Conservation (phyloP, 2,797 vertebrate species). For the Iguana delicatissima region DNA sequence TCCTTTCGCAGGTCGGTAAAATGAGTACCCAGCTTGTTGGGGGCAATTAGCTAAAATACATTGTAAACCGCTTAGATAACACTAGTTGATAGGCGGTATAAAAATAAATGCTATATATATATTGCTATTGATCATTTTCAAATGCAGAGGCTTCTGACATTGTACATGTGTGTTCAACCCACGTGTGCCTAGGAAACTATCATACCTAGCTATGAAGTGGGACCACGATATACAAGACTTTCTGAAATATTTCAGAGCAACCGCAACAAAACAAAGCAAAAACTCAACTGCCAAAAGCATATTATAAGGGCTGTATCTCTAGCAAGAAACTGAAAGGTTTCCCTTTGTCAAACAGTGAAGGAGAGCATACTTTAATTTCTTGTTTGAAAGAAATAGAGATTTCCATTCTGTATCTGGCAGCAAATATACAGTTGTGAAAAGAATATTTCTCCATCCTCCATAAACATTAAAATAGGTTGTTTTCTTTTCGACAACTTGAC, state of each 20-base stretch:
- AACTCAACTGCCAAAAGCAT: background rate
- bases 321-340: background rate
- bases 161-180: background rate
- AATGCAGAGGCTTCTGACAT: background rate
- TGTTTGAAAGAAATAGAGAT: background rate
- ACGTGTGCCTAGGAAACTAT: background rate
- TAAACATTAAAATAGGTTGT: background rate
- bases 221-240: background rate
- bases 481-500: background rate
- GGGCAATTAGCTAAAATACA: too few relatives aligned
- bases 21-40: too few relatives aligned
- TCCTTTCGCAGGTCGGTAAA: too few relatives aligned
- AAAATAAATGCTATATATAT: too few relatives aligned
- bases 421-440: background rate
- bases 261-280: background rate
- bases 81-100: too few relatives aligned
- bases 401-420: background rate
- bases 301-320: background rate
- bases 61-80: too few relatives aligned
- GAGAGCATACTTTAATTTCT: background rate
- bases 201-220: background rate
- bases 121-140: background rate
- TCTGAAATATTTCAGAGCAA: background rate
- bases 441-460: too few relatives aligned
- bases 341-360: background rate